A percentile compares a stretch with the other conserved stretches of the same genome.
Evolutionary conservation across 2,797 vertebrate genomes (phyloP).

Genomic region (Erpetoichthys calabaricus): DNA sequence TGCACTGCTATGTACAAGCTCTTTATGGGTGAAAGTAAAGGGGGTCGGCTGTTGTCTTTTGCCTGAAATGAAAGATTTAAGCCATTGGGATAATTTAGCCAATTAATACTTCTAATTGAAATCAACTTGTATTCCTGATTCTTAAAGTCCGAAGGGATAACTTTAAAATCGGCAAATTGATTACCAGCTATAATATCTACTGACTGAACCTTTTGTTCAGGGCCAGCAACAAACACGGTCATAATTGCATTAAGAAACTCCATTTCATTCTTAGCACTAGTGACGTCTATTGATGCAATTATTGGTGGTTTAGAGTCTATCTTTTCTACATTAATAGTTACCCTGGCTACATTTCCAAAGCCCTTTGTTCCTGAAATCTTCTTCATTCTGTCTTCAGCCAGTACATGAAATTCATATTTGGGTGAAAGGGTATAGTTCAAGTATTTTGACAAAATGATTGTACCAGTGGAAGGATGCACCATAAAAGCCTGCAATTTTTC

Average conservation of each 20-base stretch:
- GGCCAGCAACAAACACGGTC: constrained; percentile 48
- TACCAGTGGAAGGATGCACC: constrained; percentile 75
- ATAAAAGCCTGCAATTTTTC: constrained; percentile 61
- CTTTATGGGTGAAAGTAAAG: constrained; percentile 51
- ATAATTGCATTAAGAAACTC: constrained; percentile 52
- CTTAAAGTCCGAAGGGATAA: constrained; percentile 55
- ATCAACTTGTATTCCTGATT: constrained; percentile 70
- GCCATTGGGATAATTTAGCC: constrained; percentile 63
- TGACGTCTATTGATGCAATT: constrained; percentile 38
- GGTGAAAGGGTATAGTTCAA: constrained; percentile 62
- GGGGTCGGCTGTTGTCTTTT: constrained; percentile 55
- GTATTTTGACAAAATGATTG: constrained; percentile 57
- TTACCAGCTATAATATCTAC: constrained; percentile 72
- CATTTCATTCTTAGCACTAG: constrained; percentile 25
- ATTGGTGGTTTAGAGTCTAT: constrained; percentile 40
- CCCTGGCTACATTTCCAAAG: constrained; percentile 71
- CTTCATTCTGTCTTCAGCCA: constrained; percentile 82
- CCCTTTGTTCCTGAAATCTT: constrained; percentile 72
- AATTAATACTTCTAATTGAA: constrained; percentile 66
- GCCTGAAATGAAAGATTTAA: constrained; percentile 84
- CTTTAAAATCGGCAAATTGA: constrained; percentile 63
- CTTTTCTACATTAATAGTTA: constrained; percentile 64
- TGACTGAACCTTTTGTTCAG: constrained; percentile 43
- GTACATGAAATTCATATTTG: constrained; percentile 67
- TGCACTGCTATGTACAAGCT: constrained; percentile 60